phyloP scores from a whole-genome alignment of 2,888 invertebrate genomes.

The Euzetes globulus region DNA sequence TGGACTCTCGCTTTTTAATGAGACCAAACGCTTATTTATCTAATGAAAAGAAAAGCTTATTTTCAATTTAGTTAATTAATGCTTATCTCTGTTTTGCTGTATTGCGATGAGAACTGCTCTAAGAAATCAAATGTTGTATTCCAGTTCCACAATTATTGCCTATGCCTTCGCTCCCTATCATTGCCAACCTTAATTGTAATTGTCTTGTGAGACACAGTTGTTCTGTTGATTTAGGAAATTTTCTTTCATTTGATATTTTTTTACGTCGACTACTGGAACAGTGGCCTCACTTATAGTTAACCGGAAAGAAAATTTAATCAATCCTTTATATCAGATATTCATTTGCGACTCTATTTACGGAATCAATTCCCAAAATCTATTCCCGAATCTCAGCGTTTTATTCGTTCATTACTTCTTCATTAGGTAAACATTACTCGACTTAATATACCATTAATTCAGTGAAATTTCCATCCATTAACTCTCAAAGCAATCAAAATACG shows the following conservation, averaged over 20 bases:
- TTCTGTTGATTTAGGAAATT: background rate
- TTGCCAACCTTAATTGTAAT: background rate
- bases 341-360: background rate
- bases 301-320: background rate
- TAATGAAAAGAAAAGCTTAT: background rate
- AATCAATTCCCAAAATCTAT: background rate
- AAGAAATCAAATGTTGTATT: background rate
- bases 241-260: background rate
- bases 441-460: background rate
- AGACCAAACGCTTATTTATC: background rate
- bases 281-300: background rate
- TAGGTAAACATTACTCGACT: background rate
- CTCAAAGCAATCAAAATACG: background rate
- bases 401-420: background rate
- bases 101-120: background rate
- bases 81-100: background rate
- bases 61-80: conserved; percentile 21
- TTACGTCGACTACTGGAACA: background rate
- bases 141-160: background rate
- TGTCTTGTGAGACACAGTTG: background rate
- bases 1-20: background rate
- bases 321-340: background rate
- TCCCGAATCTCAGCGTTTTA: background rate
- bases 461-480: background rate
- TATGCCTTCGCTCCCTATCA: too few species aligned